Evolutionary conservation across 2,113 vertebrate genomes (phyloP).

Genomic region (Eublepharis macularius): DNA sequence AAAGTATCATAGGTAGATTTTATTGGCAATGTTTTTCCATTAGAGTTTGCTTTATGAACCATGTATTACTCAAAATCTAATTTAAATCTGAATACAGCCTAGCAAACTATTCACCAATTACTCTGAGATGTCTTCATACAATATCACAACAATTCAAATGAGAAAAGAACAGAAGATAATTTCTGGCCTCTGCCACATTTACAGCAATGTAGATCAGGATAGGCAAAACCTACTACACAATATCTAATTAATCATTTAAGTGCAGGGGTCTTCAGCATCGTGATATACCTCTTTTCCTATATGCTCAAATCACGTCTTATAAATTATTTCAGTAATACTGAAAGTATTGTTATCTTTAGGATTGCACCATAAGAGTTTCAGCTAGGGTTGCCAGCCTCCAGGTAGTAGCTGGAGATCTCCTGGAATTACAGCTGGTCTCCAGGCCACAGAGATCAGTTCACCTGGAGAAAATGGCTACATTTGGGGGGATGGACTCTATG

Average conservation of each 20-base stretch:
- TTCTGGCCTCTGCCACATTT: constrained; percentile 54
- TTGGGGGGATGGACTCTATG: no score
- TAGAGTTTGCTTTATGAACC: constrained; percentile 38
- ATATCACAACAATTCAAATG: constrained; percentile 39
- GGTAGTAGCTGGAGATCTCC: no score
- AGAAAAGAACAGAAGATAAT: constrained; percentile 59
- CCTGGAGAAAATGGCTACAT: no score
- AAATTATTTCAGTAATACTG: no score
- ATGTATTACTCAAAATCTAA: constrained; percentile 52
- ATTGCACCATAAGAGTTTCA: no score
- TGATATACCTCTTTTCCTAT: no score
- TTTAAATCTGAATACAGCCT: constrained; percentile 52
- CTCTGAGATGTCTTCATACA: constrained; percentile 58
- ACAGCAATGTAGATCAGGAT: constrained; percentile 40
- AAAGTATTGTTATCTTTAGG: no score
- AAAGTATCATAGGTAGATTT: constrained; percentile 29
- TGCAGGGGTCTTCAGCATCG: no score
- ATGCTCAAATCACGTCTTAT: no score
- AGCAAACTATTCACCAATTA: constrained; percentile 61
- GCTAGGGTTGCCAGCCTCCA: no score
- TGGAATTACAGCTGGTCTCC: no score
- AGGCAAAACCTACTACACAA: neutral
- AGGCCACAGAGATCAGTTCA: no score
- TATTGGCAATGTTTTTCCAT: constrained; percentile 36
- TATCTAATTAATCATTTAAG: neutral